Evolutionary conservation across 2,797 vertebrate species (phyloP).

Genomic region (Antennarius maculatus): DNA sequence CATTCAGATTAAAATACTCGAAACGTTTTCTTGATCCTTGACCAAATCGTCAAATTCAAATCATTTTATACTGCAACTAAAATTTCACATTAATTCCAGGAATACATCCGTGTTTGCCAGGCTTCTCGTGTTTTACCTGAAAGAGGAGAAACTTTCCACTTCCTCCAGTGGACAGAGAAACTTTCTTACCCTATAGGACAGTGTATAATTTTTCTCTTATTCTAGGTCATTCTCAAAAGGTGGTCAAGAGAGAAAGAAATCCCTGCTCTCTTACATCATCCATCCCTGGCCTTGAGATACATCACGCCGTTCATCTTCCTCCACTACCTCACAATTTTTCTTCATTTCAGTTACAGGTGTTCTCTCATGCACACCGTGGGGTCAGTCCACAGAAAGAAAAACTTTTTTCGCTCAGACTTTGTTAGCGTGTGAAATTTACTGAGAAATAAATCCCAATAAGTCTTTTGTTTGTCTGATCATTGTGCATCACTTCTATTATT

Average conservation of each 20-base stretch:
- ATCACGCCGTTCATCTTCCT: conserved; percentile 48
- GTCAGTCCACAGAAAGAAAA: conserved; percentile 7
- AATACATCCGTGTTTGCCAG: too few relatives aligned
- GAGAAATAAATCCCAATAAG: neutral
- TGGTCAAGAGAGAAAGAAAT: conserved; percentile 62
- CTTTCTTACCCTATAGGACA: conserved; percentile 3
- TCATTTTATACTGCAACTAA: too few relatives aligned
- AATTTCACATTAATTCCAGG: too few relatives aligned
- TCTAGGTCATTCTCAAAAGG: conserved; percentile 65
- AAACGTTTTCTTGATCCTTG: too few relatives aligned
- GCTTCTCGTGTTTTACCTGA: neutral
- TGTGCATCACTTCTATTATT: neutral
- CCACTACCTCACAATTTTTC: conserved; percentile 41
- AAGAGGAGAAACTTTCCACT: conserved; percentile 9
- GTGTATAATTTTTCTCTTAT: conserved; percentile 45
- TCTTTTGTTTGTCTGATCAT: neutral
- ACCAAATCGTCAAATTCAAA: too few relatives aligned
- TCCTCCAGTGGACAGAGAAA: conserved; percentile 24
- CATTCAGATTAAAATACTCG: too few relatives aligned
- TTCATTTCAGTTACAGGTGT: conserved; percentile 40
- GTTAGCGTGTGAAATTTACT: neutral
- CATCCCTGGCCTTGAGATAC: conserved; percentile 49
- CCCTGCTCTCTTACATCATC: conserved; percentile 62
- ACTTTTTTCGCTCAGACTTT: neutral
- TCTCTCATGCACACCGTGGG: neutral